These are phyloP conservation scores for Rhinolophus ferrumequinum DNA, from an alignment of 2,113 vertebrate species.

Conservation along the genomic window DNA sequence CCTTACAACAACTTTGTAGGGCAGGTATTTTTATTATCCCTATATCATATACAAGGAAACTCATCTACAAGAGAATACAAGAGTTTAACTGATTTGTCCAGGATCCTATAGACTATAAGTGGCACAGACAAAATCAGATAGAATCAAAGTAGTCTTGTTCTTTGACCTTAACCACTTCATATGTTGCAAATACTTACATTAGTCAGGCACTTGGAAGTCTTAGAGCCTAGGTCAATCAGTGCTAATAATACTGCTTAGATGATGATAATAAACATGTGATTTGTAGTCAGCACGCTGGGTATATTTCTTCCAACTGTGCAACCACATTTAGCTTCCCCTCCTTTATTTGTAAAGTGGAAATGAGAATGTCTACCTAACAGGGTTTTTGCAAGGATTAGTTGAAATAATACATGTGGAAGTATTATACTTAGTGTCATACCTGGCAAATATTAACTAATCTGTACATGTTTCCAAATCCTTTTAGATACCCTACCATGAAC, in stretches of 20 bases:
- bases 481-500: background rate
- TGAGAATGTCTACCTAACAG: background rate
- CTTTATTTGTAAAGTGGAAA: constrained; percentile 43
- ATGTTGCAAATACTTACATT: background rate
- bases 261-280: background rate
- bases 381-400: background rate
- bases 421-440: background rate
- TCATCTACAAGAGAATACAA: background rate
- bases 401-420: background rate
- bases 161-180: background rate
- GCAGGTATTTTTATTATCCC: background rate
- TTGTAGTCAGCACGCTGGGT: background rate
- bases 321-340: background rate
- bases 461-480: background rate
- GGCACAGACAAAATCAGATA: constrained; percentile 13
- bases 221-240: background rate
- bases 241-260: background rate
- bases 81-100: constrained; percentile 1
- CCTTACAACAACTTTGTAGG: background rate
- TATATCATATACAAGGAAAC: background rate
- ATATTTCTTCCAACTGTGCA: background rate
- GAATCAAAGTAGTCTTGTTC: background rate
- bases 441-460: constrained; percentile 51
- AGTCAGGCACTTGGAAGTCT: background rate
- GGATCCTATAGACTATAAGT: background rate